These are phyloP conservation scores for Coranthus polyacanthus DNA, from an alignment of 2,797 vertebrate genomes.

Conservation along the genomic window DNA sequence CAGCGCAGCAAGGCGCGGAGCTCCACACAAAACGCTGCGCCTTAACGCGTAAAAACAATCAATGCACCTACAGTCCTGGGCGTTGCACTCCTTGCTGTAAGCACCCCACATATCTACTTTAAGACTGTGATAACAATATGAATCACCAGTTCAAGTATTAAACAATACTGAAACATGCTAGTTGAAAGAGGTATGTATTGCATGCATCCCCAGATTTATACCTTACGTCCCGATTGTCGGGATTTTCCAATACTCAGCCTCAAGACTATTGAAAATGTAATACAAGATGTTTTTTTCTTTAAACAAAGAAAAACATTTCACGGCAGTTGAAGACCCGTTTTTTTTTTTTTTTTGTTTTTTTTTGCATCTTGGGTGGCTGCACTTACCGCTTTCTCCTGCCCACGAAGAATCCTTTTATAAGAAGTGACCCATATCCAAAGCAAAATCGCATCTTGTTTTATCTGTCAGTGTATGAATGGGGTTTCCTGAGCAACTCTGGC, in stretches of 20 bases:
- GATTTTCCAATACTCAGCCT: background rate
- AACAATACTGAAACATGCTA: constrained; percentile 2
- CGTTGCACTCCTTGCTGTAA: constrained; percentile 56
- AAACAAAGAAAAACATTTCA: constrained; percentile 23
- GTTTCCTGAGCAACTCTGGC: constrained; percentile 45
- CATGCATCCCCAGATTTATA: constrained; percentile 3
- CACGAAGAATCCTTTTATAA: constrained; percentile 55
- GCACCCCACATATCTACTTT: constrained; percentile 43
- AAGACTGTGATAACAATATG: constrained; percentile 14
- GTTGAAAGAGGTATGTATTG: constrained; percentile 13
- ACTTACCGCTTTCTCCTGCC: constrained; percentile 70
- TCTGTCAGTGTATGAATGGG: constrained; percentile 2
- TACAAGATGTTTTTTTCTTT: constrained; percentile 52
- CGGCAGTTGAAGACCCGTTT: constrained; percentile 39
- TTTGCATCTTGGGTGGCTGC: constrained; percentile 20
- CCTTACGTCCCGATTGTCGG: background rate
- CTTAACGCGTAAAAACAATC: constrained; percentile 75
- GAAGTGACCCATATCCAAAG: constrained; percentile 76
- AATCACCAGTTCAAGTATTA: background rate
- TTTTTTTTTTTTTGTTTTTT: constrained; percentile 46
- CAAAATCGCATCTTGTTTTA: constrained; percentile 36
- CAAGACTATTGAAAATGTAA: constrained; percentile 24
- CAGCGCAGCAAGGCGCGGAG: constrained; percentile 55
- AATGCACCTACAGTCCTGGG: constrained; percentile 69
- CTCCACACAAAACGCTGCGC: constrained; percentile 69